Conservation (phyloP, 2,797 vertebrate genomes). For the Amniataba percoides region DNA sequence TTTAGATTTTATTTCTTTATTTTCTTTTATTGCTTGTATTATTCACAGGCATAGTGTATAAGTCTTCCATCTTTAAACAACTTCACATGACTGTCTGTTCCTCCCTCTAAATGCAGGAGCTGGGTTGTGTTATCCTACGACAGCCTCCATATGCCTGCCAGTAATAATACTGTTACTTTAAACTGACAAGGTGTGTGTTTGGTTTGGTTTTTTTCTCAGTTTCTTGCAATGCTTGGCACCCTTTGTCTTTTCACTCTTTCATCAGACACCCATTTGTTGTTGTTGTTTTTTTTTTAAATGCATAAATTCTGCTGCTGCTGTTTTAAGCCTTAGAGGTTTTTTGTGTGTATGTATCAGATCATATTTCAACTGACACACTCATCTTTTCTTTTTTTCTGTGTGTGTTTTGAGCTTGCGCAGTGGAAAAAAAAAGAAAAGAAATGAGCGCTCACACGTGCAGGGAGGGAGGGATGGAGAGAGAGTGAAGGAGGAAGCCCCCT, state of each 20-base stretch:
- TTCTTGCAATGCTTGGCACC: conserved; percentile 24
- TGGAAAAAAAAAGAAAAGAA: not conserved
- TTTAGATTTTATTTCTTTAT: conserved; percentile 1
- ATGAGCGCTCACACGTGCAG: conserved; percentile 10
- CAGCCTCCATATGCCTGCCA: conserved; percentile 18
- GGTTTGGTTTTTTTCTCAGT: conserved; percentile 16
- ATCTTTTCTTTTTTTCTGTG: not conserved
- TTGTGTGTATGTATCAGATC: not conserved
- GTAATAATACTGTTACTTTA: conserved; percentile 26
- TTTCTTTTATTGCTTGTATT: not conserved
- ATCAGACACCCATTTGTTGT: conserved; percentile 20
- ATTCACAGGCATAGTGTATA: not conserved
- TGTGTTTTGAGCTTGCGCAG: not conserved
- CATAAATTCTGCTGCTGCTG: not conserved
- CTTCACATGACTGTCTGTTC: not conserved
- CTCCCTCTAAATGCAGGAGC: not conserved
- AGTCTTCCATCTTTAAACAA: not conserved
- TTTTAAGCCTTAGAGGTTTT: not conserved
- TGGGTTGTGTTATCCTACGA: not conserved
- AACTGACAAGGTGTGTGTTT: conserved; percentile 35
- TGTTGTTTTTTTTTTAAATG: not conserved
- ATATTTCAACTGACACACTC: not conserved
- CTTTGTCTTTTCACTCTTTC: conserved; percentile 15
- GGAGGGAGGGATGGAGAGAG: conserved; percentile 2
- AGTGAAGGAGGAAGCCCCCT: conserved; percentile 32